A percentile compares a stretch with the other conserved stretches of the same genome.
Conservation (phyloP, 1,140 invertebrate species). For the Bacillus rossius region DNA sequence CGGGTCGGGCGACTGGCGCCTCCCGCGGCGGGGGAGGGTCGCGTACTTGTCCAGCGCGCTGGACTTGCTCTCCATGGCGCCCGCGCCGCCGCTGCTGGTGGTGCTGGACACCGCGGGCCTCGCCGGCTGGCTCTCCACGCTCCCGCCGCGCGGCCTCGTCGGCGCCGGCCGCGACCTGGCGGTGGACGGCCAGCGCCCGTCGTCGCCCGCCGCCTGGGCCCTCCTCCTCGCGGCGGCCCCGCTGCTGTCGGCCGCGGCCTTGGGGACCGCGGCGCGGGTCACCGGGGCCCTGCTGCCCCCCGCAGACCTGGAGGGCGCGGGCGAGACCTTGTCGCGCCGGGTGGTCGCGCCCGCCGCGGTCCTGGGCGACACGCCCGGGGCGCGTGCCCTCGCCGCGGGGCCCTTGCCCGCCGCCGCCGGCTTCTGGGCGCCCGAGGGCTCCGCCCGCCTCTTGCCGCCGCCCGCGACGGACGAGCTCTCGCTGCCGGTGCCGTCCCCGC, state of each 20-base stretch:
- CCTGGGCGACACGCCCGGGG: not conserved
- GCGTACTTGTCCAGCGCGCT: slow-evolving; percentile 61
- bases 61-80: slow-evolving; percentile 41
- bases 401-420: not conserved
- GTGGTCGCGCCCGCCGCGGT: not conserved
- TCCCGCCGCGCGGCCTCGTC: not conserved
- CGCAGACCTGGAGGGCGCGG: not conserved
- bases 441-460: not conserved
- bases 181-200: slow-evolving; percentile 57
- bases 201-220: slow-evolving; percentile 40
- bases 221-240: slow-evolving; percentile 36
- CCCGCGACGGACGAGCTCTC: slow-evolving; percentile 59
- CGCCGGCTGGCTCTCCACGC: not conserved
- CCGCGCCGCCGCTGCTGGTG: not conserved
- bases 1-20: slow-evolving; percentile 11
- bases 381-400: not conserved
- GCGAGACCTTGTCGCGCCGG: not conserved
- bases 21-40: slow-evolving; percentile 62
- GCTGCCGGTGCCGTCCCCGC: slow-evolving; percentile 45
- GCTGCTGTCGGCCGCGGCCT: slow-evolving; percentile 34
- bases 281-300: not conserved
- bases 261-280: not conserved
- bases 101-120: not conserved
- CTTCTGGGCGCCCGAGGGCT: not conserved
- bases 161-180: slow-evolving; percentile 17